Percentiles rank a stretch among this genome's conserved stretches.
Conservation (phyloP, 2,113 vertebrate species). For the Nibea albiflora region DNA sequence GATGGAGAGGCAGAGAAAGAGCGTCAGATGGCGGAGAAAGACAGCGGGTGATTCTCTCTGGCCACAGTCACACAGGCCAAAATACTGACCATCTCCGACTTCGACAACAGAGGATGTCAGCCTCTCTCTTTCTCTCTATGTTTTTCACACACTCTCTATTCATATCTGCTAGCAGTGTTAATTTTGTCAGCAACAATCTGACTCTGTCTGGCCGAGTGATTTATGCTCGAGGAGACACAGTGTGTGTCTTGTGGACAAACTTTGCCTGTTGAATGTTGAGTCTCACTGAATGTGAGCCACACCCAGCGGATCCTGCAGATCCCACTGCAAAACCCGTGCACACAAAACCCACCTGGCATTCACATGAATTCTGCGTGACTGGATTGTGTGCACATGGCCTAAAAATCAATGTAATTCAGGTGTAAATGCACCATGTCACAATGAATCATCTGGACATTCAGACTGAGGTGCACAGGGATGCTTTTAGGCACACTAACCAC, state of each 20-base stretch:
- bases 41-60: constrained; percentile 69
- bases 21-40: constrained; percentile 68
- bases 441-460: constrained; percentile 15
- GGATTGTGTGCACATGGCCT: background rate
- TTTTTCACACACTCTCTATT: constrained; percentile 64
- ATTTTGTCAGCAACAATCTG: constrained; percentile 68
- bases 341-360: constrained; percentile 33
- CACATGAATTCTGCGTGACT: background rate
- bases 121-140: constrained; percentile 41
- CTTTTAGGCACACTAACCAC: constrained; percentile 8
- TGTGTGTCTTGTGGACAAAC: constrained; percentile 33
- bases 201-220: constrained; percentile 57
- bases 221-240: constrained; percentile 31
- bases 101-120: constrained; percentile 70
- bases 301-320: constrained; percentile 54
- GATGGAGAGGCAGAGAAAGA: constrained; percentile 75
- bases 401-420: constrained; percentile 8
- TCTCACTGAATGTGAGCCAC: constrained; percentile 46
- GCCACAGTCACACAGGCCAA: constrained; percentile 46
- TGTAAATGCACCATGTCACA: constrained; percentile 8
- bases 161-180: constrained; percentile 59
- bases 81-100: constrained; percentile 66
- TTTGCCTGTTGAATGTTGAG: constrained; percentile 27
- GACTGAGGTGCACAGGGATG: background rate
- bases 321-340: background rate